A percentile compares a stretch with the other conserved stretches of the same genome.
phyloP scores from a whole-genome alignment of 1,140 invertebrate genomes.

The Cotesia typhae region DNA sequence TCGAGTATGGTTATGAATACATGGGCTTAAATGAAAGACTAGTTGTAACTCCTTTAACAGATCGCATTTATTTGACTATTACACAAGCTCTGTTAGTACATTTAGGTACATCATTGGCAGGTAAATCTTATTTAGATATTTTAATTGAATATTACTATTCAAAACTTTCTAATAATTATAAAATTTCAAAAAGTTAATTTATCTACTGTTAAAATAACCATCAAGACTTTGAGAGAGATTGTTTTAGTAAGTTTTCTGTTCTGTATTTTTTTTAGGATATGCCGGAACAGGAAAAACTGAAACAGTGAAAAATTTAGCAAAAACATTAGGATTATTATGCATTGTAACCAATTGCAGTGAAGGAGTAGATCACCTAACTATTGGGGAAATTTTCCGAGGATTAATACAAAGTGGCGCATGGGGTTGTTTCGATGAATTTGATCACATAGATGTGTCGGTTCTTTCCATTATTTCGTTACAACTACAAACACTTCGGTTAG shows the following conservation, averaged over 20 bases:
- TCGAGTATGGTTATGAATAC: conserved; percentile 93
- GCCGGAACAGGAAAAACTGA: conserved; percentile 91
- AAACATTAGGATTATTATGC: conserved; percentile 85
- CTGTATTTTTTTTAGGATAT: conserved; percentile 65
- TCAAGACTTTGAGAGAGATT: too few relatives aligned
- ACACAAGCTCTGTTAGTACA: conserved; percentile 91
- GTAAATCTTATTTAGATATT: conserved; percentile 49
- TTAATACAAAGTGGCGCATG: conserved; percentile 80
- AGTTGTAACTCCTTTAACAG: conserved; percentile 90
- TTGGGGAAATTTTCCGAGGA: conserved; percentile 86
- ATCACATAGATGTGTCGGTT: conserved; percentile 88
- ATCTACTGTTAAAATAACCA: too few relatives aligned
- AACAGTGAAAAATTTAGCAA: conserved; percentile 89
- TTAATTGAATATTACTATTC: too few relatives aligned
- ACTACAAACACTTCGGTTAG: conserved; percentile 86
- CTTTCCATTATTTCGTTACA: conserved; percentile 92
- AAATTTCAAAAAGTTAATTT: too few relatives aligned
- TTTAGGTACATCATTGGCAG: conserved; percentile 86
- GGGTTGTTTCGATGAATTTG: conserved; percentile 94
- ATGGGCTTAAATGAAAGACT: conserved; percentile 91
- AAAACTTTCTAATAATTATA: too few relatives aligned
- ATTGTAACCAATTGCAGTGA: conserved; percentile 93
- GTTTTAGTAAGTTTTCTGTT: too few relatives aligned
- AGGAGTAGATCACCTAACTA: conserved; percentile 88
- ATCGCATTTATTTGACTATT: conserved; percentile 90